These are phyloP conservation scores for Euura lappo DNA, from an alignment of 1,140 invertebrate genomes.

Conservation along the genomic window DNA sequence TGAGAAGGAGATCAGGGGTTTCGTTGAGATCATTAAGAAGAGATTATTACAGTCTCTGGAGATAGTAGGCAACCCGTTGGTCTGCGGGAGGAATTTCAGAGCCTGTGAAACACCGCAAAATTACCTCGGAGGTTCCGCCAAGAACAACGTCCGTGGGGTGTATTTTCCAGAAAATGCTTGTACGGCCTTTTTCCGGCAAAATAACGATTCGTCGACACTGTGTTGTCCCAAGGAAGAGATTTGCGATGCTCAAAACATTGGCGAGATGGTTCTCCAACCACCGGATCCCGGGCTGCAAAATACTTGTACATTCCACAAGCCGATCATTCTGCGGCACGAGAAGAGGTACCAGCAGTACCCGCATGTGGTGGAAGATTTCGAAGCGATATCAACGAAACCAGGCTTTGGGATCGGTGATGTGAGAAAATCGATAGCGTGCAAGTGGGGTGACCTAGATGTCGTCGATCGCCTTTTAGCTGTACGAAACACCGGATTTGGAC, in stretches of 20 bases:
- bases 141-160: neutral
- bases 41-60: neutral
- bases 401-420: constrained; percentile 21
- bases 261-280: neutral
- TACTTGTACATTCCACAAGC: neutral
- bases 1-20: neutral
- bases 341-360: neutral
- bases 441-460: constrained; percentile 26
- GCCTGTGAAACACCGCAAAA: neutral
- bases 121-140: neutral
- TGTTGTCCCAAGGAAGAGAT: no score
- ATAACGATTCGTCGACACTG: no score
- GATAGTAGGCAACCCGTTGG: neutral
- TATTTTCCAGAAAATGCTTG: no score
- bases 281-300: neutral
- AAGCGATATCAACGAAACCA: neutral
- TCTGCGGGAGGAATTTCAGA: neutral
- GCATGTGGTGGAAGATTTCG: neutral
- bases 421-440: constrained; percentile 22
- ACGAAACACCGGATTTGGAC: no score
- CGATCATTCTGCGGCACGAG: neutral
- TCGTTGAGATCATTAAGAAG: neutral
- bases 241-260: no score
- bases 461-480: constrained; percentile 14
- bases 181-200: no score